These are phyloP conservation scores for Zosterops japonicus DNA, from an alignment of 2,113 vertebrate genomes.

Conservation along the genomic window DNA sequence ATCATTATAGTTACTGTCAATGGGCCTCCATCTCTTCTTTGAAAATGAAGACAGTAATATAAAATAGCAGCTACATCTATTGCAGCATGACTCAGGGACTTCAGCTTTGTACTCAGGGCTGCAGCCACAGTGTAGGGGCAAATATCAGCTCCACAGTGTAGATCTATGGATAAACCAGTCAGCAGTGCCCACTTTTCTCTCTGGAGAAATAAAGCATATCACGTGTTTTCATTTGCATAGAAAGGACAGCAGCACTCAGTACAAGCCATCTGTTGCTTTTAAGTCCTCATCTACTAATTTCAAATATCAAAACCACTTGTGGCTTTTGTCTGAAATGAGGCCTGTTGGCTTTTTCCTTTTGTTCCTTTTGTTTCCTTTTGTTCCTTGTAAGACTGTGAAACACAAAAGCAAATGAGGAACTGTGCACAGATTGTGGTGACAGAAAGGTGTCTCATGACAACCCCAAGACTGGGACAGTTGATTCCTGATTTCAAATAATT, in stretches of 20 bases:
- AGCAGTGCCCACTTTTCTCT: neutral
- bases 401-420: slow-evolving; percentile 25
- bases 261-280: slow-evolving; percentile 29
- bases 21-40: neutral
- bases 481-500: neutral
- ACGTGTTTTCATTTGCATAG: neutral
- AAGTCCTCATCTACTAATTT: neutral
- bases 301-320: neutral
- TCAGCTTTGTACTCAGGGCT: neutral
- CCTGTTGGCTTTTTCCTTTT: neutral
- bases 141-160: accelerated
- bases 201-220: neutral
- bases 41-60: neutral
- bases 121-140: neutral
- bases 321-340: neutral
- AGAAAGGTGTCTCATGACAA: slow-evolving; percentile 2
- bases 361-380: slow-evolving; percentile 4
- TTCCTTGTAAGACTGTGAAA: neutral
- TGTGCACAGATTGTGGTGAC: slow-evolving; percentile 17
- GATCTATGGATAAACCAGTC: neutral
- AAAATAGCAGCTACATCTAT: neutral
- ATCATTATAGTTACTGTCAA: neutral
- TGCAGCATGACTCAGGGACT: neutral
- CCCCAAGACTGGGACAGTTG: neutral
- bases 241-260: neutral